Base-by-base conservation (phyloP, 1,140 invertebrate species). In the Heliconius himera region DNA sequence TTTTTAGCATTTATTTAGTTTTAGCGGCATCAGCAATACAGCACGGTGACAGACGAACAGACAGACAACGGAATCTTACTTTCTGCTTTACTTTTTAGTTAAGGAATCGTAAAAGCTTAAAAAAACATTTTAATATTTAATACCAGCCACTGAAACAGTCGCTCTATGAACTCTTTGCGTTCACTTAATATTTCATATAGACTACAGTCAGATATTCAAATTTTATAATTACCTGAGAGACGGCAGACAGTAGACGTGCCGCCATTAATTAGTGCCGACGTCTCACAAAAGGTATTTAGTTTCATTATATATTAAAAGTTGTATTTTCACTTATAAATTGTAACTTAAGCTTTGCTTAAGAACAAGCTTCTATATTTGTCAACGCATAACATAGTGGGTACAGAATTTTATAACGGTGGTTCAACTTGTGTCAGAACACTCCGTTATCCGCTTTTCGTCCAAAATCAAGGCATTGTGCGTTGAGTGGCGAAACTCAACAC, bases 221-320 rank as follows among this genome's bases (percentile, higher is more conserved):
- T 66, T n/a, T 66, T 29, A 29, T 29, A 66, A 66, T 66, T 29
- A 66, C 60, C 60, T 66, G 60, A 29, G 22, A 66, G 60, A 26
- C 60, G 60, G 60, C 60, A 26, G 60, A 66, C 22, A 66, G 22
- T 26, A 9, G 60, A 29, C 60, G 26, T 16, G 22, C 8, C 60
- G 60, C 26, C 22, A 9, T 66, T 66, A 66, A 66, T 66, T 66
- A 66, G 26, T 29, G 22, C 60, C 26, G 60, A 66, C 26, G 26
- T 66, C 60, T 66, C 22, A 66, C 60, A 66, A 66, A 66, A 66
- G 26, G 60, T 66, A 66, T 26, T 66, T 66, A 66, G 13, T 26
- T 13, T 66, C 22, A 66, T 26, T 13, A 13, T 26, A 66, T 56
- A 56, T 56, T 56, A 22, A n/a, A 22, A 22, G 54, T 56, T 56